Evolutionary conservation across 1,140 invertebrate genomes (phyloP), one percentile per base, ranked within the genome.

Genomic region (Cotesia glomerata): DNA sequence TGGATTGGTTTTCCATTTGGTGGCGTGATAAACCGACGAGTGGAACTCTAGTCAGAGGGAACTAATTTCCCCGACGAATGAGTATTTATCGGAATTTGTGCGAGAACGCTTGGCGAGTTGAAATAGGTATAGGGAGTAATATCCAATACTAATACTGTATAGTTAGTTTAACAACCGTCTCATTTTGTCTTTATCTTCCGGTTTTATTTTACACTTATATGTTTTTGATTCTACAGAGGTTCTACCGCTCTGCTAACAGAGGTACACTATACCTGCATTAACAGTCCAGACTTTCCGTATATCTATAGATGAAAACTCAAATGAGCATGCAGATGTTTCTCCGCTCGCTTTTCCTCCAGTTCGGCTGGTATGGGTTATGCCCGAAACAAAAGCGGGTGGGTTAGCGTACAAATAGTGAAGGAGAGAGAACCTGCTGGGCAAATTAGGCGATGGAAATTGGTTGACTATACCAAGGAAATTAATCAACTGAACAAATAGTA

Each of bases 401-500:
- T 54, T 14, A 14, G 13, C 16, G 16, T 54, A 54, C 52, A 54
- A 14, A 54, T 18, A 14, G 52, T 14, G 52, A 13, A 14, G 13
- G n/a, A 51, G 16, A 26, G n/a, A 51, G 16, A 26, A 18, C 3
- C 16, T 18, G 26, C 16, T 26, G 26, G 56, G 56, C 16, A 18
- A 26, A 58, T 18, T 58, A 14, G 52, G 54, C 74, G 63, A 74
- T 80, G 78, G 76, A 81, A 81, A 81, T 81, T 80, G 80, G 75
- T 73, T 81, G 79, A 79, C 79, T 76, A 79, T 80, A 9, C 78
- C 14, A 26, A 58, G 78, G 80, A 79, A 81, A 81, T 81, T 79
- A 81, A 78, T 81, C 79, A 76, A 76, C 75, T 80, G 76, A 76
- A 77, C 80, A 80, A 81, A 81, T 80, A 80, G 39, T 7, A 45